A percentile compares a stretch with the other conserved stretches of the same genome.
phyloP scores from a whole-genome alignment of 2,888 invertebrate species.

The Andrena marginata region DNA sequence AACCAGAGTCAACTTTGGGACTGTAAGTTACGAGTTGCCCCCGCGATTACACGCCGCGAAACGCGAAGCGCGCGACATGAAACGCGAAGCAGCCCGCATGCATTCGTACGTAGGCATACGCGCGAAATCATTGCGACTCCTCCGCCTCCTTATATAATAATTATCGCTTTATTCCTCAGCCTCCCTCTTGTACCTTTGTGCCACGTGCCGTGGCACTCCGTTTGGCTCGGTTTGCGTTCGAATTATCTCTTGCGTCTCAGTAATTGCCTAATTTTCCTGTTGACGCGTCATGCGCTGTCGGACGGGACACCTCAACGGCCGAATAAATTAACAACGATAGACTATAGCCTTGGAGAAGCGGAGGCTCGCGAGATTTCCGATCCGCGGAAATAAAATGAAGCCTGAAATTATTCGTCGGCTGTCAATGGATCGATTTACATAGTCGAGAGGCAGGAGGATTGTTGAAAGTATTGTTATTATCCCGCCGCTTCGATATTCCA shows the following conservation, averaged over 20 bases:
- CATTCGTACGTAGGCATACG: conserved; percentile 38
- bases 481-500: background rate
- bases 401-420: conserved; percentile 49
- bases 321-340: too few relatives aligned
- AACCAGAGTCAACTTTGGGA: conserved; percentile 79
- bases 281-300: too few relatives aligned
- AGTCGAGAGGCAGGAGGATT: conserved; percentile 16
- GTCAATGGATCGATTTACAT: conserved; percentile 28
- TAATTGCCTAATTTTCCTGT: background rate
- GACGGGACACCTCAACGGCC: too few relatives aligned
- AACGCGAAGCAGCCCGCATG: conserved; percentile 58
- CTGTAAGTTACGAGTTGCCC: conserved; percentile 74
- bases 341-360: too few relatives aligned
- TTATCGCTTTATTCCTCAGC: conserved; percentile 36
- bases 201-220: background rate
- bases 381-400: conserved; percentile 46
- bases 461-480: conserved; percentile 49
- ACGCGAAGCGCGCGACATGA: conserved; percentile 62
- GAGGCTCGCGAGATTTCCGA: conserved; percentile 31
- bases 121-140: conserved; percentile 43
- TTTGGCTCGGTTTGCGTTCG: background rate
- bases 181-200: background rate
- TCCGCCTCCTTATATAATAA: conserved; percentile 36
- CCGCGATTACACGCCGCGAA: conserved; percentile 72
- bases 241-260: background rate